A percentile compares a stretch with the other conserved stretches of the same genome.
phyloP scores from a whole-genome alignment of 2,888 invertebrate genomes.

The Aquatica leii region DNA sequence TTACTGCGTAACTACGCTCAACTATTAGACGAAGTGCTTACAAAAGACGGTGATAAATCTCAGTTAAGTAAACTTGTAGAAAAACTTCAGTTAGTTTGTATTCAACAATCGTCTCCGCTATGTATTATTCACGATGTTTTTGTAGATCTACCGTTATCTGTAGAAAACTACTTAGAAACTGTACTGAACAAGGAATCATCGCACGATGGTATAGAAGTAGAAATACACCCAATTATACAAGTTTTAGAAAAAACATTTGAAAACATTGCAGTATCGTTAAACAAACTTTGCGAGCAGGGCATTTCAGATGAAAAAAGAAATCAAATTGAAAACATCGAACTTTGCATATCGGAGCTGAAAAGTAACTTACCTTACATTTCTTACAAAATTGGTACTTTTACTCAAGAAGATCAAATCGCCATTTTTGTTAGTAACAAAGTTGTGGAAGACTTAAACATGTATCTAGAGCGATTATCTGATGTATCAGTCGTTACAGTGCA shows the following conservation, averaged over 20 bases:
- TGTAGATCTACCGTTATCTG: too few relatives aligned
- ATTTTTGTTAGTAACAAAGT: constrained; percentile 30
- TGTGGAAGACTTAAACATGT: constrained; percentile 24
- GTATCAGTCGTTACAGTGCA: constrained; percentile 25
- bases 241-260: constrained; percentile 20
- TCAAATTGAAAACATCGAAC: constrained; percentile 11
- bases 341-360: constrained; percentile 12
- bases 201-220: constrained; percentile 20
- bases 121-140: too few relatives aligned
- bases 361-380: constrained; percentile 22
- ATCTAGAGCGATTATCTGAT: constrained; percentile 17
- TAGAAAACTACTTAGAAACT: too few relatives aligned
- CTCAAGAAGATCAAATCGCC: constrained; percentile 28
- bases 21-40: too few relatives aligned
- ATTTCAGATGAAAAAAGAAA: constrained; percentile 20
- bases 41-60: too few relatives aligned
- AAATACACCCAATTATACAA: constrained; percentile 25
- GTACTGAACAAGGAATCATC: too few relatives aligned
- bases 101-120: too few relatives aligned
- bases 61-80: too few relatives aligned
- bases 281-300: not conserved
- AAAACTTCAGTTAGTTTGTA: too few relatives aligned
- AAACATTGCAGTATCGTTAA: constrained; percentile 6
- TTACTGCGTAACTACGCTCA: too few relatives aligned
- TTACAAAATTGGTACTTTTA: constrained; percentile 22